Base-by-base conservation (phyloP, 2,797 vertebrate species). In the Ctenopoma multispine region DNA sequence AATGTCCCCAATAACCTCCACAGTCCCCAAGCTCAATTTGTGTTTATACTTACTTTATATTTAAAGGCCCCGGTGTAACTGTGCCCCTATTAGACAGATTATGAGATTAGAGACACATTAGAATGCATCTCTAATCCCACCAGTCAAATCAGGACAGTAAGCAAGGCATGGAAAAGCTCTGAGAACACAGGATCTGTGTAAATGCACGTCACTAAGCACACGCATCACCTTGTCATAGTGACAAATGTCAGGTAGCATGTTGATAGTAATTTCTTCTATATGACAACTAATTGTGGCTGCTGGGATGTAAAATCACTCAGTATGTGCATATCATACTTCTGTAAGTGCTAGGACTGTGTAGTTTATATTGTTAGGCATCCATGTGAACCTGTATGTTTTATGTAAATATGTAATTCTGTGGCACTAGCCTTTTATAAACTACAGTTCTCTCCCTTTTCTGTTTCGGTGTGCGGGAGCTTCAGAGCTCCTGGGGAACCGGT, bases 31-130 rank as follows among this genome's bases (percentile, higher is more conserved):
- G 44, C 54, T 75, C 21, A 10, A 38, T 75, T 53, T 55, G 20
- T 77, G 67, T 81, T 77, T 68, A 62, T 43, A 64, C 53, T n/a
- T n/a, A n/a, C n/a, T n/a, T n/a, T n/a, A n/a, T n/a, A 79, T 84
- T 66, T 65, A 62, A 63, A 55, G 43, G 58, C 64, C 73, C 34
- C 59, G 65, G 66, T 75, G 56, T 67, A 72, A 83, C 78, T 77
- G 79, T 63, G 72, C 24, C 64, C 59, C 70, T 81, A 79, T 88
- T 83, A 81, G 69, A 80, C 74, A 79, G 81, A 92, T 89, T 85
- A 87, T 64, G 66, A 80, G 84, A 90, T 91, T 87, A 87, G 74
- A 83, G 64, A 74, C 61, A 82, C 77, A 75, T 90, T 72, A 75
- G 71, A 84, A 90, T 74, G 69, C 72, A 64, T 83, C 63, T 67